phyloP scores from a whole-genome alignment of 1,140 invertebrate genomes.

The Adelges cooleyi region DNA sequence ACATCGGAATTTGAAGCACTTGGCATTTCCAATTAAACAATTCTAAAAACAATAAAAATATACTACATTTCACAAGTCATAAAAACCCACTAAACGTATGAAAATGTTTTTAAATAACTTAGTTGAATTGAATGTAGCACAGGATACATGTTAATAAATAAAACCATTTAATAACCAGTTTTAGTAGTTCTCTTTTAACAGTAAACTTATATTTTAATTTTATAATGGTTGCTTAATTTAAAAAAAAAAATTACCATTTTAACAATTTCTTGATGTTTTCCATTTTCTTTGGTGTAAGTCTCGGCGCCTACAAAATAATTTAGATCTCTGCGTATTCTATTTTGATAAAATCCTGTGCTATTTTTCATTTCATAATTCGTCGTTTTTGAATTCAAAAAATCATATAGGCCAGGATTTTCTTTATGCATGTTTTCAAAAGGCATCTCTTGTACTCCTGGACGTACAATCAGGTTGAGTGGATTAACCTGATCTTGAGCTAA shows the following conservation, averaged over 20 bases:
- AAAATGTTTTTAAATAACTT: not conserved
- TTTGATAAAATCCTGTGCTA: conserved; percentile 1
- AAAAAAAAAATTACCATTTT: conserved; percentile 52
- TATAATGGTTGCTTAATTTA: no score
- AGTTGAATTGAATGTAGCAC: not conserved
- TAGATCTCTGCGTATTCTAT: conserved; percentile 2
- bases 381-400: not conserved
- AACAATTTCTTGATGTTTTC: conserved; percentile 57
- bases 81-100: not conserved
- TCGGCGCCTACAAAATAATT: conserved; percentile 39
- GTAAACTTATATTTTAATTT: no score
- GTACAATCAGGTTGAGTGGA: conserved; percentile 50
- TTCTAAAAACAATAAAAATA: conserved; percentile 47
- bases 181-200: no score
- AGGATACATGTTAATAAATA: no score
- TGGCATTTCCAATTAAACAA: conserved; percentile 64
- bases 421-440: conserved; percentile 6
- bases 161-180: no score
- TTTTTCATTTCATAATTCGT: not conserved
- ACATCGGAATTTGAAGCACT: conserved; percentile 76
- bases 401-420: conserved; percentile 4
- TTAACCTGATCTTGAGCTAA: conserved; percentile 50
- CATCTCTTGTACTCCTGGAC: conserved; percentile 43
- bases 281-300: conserved; percentile 55
- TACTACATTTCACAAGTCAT: not conserved